Conservation (phyloP, 2,888 invertebrate genomes). For the Apantesis nais region DNA sequence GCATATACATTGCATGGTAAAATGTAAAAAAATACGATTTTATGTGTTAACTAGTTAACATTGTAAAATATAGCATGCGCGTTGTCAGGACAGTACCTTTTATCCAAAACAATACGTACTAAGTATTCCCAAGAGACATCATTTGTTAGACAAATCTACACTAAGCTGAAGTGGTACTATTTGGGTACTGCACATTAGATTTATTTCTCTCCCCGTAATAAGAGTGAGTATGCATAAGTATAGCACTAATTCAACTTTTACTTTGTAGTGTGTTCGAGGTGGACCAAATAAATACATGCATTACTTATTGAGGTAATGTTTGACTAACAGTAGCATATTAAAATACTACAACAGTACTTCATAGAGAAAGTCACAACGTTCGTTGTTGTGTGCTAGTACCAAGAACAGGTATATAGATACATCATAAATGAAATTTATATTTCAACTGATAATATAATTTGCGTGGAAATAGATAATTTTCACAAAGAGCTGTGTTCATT, state of each 20-base stretch:
- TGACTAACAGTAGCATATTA: neutral
- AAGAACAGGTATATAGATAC: neutral
- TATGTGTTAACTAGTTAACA: too few species aligned
- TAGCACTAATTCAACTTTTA: neutral
- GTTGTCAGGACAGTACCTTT: too few species aligned
- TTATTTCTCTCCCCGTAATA: neutral
- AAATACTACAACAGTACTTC: neutral
- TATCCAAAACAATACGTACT: too few species aligned
- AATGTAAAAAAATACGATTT: too few species aligned
- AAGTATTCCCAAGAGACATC: too few species aligned
- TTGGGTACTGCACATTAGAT: too few species aligned
- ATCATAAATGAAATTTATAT: neutral
- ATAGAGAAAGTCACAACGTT: conserved; percentile 3
- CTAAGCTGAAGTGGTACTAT: too few species aligned
- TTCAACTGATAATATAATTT: neutral
- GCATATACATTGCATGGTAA: too few species aligned
- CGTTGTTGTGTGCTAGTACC: neutral
- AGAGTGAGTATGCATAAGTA: neutral
- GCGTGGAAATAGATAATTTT: neutral
- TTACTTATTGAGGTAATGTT: too few species aligned
- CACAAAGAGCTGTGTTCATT: neutral
- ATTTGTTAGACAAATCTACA: too few species aligned
- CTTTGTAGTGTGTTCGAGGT: too few species aligned
- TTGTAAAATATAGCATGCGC: too few species aligned
- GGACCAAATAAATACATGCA: neutral